These are phyloP conservation scores for Petrocephalus sullivani DNA, from an alignment of 2,797 vertebrate species.

Conservation along the genomic window DNA sequence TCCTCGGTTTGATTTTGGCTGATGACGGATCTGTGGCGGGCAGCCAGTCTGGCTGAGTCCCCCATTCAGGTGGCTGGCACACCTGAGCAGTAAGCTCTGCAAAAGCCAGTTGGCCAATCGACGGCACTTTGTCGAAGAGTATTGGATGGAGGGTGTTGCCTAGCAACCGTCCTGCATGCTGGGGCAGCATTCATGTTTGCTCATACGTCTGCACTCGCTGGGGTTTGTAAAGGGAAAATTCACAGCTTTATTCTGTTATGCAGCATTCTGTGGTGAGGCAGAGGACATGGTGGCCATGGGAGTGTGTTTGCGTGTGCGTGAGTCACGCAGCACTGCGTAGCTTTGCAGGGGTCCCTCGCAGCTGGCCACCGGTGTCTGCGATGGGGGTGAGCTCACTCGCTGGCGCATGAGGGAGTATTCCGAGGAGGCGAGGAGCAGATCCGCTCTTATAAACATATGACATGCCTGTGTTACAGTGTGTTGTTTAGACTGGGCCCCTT, in stretches of 20 bases:
- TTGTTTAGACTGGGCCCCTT: slow-evolving; percentile 20
- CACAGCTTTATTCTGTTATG: not conserved
- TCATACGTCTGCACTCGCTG: not conserved
- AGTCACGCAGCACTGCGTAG: not conserved
- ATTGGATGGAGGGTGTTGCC: not conserved
- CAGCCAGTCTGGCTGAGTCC: not conserved
- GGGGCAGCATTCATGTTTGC: not conserved
- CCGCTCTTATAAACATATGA: slow-evolving; percentile 20
- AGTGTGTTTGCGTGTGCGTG: not conserved
- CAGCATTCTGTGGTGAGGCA: not conserved
- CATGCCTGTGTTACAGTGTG: not conserved
- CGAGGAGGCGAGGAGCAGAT: slow-evolving; percentile 12
- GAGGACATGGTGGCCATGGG: not conserved
- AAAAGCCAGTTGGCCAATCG: no score
- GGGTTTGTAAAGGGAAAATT: not conserved
- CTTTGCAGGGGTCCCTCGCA: not conserved
- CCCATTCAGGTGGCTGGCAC: not conserved
- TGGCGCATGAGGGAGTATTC: not conserved
- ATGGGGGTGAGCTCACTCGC: not conserved
- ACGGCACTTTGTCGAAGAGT: not conserved
- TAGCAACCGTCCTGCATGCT: not conserved
- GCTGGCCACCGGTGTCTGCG: not conserved
- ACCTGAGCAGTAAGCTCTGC: not conserved
- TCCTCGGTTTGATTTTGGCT: not conserved
- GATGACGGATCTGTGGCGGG: not conserved